Evolutionary conservation across 1,140 invertebrate species (phyloP).

Genomic region (Myzus persicae): DNA sequence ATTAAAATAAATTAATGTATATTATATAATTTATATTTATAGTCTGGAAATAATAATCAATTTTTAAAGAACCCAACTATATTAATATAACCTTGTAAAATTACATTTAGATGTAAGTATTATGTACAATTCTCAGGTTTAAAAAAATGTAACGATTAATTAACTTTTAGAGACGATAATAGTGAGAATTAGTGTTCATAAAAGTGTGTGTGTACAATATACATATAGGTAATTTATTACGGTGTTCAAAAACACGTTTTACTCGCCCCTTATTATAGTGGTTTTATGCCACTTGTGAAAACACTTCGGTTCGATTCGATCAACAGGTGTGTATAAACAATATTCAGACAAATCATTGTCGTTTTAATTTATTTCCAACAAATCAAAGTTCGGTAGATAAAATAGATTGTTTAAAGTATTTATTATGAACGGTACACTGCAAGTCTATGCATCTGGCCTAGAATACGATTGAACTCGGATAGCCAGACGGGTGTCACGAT

Average conservation of each 20-base stretch:
- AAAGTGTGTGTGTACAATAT: not conserved
- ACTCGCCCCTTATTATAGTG: not conserved
- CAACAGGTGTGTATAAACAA: not conserved
- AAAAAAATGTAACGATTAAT: not conserved
- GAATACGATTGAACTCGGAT: conserved; percentile 11
- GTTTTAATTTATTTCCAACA: not conserved
- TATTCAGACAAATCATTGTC: not conserved
- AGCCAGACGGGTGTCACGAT: not conserved
- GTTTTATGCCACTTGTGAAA: not conserved
- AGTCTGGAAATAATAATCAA: not conserved
- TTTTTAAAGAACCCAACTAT: not conserved
- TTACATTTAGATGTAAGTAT: not conserved
- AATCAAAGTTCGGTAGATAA: not conserved
- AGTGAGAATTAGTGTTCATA: not conserved
- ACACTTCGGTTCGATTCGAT: not conserved
- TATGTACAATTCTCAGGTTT: not conserved
- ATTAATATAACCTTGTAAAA: not conserved
- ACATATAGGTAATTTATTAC: not conserved
- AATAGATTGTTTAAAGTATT: not conserved
- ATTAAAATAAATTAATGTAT: not conserved
- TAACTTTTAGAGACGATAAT: not conserved
- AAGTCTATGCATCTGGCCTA: not conserved
- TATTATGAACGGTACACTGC: not conserved
- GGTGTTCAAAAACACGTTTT: not conserved
- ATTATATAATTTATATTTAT: not conserved